Evolutionary conservation across 2,113 vertebrate genomes (phyloP).

Genomic region (Hyaena hyaena): DNA sequence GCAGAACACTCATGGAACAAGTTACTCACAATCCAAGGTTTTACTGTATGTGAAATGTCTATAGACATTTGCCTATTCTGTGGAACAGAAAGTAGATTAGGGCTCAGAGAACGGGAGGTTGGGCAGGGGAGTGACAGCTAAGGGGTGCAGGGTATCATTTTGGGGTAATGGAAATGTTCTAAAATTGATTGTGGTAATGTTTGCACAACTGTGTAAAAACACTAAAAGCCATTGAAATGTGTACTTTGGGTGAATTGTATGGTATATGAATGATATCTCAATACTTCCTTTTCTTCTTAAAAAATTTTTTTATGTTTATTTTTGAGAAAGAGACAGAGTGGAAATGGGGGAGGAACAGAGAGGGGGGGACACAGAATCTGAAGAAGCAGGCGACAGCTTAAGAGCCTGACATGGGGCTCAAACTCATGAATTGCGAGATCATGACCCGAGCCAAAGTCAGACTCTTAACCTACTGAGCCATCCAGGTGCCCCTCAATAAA

Average conservation of each 20-base stretch:
- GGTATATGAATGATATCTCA: background rate
- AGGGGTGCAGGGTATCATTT: background rate
- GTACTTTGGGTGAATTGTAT: background rate
- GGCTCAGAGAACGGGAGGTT: background rate
- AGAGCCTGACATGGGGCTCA: too few species aligned
- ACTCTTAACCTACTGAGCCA: too few species aligned
- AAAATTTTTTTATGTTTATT: too few species aligned
- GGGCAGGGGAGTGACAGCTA: background rate
- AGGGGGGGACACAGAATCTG: too few species aligned
- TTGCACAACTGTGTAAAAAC: background rate
- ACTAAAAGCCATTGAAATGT: background rate
- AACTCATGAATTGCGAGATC: too few species aligned
- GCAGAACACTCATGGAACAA: too few species aligned
- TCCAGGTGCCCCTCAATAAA: background rate
- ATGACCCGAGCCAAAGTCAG: too few species aligned
- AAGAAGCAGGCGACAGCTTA: too few species aligned
- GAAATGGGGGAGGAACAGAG: too few species aligned
- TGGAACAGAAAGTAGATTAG: background rate
- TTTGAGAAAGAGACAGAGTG: too few species aligned
- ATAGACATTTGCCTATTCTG: background rate
- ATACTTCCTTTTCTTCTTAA: background rate
- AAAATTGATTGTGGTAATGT: background rate
- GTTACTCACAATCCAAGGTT: too few species aligned
- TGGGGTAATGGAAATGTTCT: background rate
- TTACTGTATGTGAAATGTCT: background rate